Conservation (phyloP, 2,797 vertebrate genomes). For the Coendou prehensilis region DNA sequence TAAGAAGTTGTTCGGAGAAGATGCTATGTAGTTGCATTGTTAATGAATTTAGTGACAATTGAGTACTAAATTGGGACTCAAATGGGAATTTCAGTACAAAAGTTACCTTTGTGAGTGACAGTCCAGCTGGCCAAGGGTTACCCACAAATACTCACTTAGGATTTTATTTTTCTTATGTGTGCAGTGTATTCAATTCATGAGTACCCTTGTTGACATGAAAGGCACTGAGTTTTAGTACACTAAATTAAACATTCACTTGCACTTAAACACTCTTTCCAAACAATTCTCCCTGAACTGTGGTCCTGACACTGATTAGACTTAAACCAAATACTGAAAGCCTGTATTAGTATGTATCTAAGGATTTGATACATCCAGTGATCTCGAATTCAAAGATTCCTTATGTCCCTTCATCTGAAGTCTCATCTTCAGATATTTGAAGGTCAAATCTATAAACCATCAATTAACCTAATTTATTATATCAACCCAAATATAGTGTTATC, state of each 20-base stretch:
- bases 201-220: conserved; percentile 54
- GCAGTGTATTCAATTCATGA: conserved; percentile 54
- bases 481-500: conserved; percentile 15
- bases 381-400: conserved; percentile 4
- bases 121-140: conserved; percentile 53
- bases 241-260: conserved; percentile 60
- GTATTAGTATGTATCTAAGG: background rate
- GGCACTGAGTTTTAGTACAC: background rate
- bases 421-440: conserved; percentile 53
- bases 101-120: conserved; percentile 87
- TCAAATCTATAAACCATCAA: background rate
- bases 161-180: conserved; percentile 68
- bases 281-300: background rate
- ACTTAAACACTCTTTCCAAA: conserved; percentile 53
- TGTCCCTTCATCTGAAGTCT: background rate
- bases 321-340: conserved; percentile 26
- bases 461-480: conserved; percentile 39
- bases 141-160: conserved; percentile 53
- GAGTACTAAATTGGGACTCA: conserved; percentile 86
- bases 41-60: conserved; percentile 85
- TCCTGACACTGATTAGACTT: conserved; percentile 52
- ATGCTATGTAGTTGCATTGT: conserved; percentile 82
- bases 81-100: conserved; percentile 87
- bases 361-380: conserved; percentile 29
- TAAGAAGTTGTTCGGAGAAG: conserved; percentile 75